Conservation (phyloP, 1,140 invertebrate species). For the Mizuhopecten yessoensis region DNA sequence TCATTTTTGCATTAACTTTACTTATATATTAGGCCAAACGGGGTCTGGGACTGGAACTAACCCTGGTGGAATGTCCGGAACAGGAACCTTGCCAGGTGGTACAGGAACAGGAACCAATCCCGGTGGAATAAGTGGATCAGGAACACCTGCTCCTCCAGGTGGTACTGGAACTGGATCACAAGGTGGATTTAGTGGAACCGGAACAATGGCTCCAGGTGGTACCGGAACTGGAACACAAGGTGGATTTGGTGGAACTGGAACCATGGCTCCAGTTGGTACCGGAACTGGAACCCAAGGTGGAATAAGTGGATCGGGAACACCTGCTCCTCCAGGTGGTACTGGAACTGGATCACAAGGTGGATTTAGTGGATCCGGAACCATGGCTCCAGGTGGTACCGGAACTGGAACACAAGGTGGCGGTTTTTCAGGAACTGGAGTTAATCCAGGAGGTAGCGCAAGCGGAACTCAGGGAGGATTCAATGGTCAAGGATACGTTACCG, state of each 20-base stretch:
- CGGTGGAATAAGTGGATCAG: constrained; percentile 46
- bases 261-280: not conserved
- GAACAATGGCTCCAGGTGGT: not conserved
- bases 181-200: not conserved
- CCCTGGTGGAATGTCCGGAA: constrained; percentile 41
- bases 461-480: constrained; percentile 1
- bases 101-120: constrained; percentile 49
- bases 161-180: constrained; percentile 1
- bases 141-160: not conserved
- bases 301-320: constrained; percentile 36
- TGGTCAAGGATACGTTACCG: constrained; percentile 43
- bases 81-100: constrained; percentile 1
- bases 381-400: not conserved
- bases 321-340: constrained; percentile 37
- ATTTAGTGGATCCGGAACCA: not conserved
- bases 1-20: no score
- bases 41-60: constrained; percentile 47
- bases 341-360: constrained; percentile 53
- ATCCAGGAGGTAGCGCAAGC: not conserved
- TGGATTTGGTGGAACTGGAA: not conserved
- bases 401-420: not conserved
- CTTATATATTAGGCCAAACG: not conserved
- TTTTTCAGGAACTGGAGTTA: not conserved
- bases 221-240: constrained; percentile 1
- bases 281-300: constrained; percentile 10